A percentile compares a stretch with the other conserved stretches of the same genome.
Evolutionary conservation across 2,888 invertebrate genomes (phyloP).

Genomic region (Ramazzottius varieornatus): DNA sequence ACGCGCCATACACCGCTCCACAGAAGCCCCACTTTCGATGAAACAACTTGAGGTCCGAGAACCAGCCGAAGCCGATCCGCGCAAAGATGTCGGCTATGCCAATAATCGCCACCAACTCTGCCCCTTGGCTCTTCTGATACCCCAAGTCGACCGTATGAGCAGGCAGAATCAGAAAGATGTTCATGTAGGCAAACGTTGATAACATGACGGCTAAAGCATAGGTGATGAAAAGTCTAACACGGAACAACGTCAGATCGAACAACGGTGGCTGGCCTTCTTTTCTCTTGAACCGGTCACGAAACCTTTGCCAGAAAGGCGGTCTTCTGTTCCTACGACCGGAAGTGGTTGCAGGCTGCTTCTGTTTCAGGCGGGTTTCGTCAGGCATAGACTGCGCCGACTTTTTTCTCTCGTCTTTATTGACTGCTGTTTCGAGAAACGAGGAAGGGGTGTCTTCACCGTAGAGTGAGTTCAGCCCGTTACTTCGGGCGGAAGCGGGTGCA

Average conservation of each 20-base stretch:
- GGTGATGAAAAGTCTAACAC: slow-evolving; percentile 9
- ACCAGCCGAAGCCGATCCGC: slow-evolving; percentile 13
- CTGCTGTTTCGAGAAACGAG: neutral
- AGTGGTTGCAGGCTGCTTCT: neutral
- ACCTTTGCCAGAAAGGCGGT: neutral
- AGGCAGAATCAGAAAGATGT: slow-evolving; percentile 12
- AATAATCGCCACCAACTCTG: slow-evolving; percentile 12
- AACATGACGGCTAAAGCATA: slow-evolving; percentile 11
- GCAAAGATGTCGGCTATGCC: slow-evolving; percentile 13
- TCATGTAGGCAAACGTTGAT: slow-evolving; percentile 11
- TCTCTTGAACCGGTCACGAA: neutral
- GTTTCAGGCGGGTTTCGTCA: neutral
- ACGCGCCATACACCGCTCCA: neutral
- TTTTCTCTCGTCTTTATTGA: neutral
- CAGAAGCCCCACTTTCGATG: slow-evolving; percentile 5
- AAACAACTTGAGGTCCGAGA: slow-evolving; percentile 10
- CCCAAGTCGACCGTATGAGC: slow-evolving; percentile 12
- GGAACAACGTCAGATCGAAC: slow-evolving; percentile 7
- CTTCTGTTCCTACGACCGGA: neutral
- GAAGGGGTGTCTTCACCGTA: neutral
- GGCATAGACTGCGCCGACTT: neutral
- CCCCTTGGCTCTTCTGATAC: slow-evolving; percentile 7
- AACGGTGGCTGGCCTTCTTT: slow-evolving; percentile 3
- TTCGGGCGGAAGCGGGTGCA: neutral
- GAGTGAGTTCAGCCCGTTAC: neutral